Evolutionary conservation across 2,113 vertebrate genomes (phyloP).

Genomic region (Leucopsar rothschildi): DNA sequence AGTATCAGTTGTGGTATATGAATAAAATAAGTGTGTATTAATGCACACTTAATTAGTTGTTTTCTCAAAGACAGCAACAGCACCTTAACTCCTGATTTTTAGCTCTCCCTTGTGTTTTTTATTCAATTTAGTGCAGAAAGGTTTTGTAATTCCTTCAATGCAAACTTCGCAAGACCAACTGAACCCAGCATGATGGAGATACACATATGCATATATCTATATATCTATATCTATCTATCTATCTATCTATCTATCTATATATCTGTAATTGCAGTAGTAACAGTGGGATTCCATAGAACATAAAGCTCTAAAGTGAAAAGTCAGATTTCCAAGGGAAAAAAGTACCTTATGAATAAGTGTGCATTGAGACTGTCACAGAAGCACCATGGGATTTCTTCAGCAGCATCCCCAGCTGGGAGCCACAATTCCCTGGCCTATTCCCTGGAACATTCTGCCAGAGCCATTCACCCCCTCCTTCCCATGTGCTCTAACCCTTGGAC

Average conservation of each 20-base stretch:
- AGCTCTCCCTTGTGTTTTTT: neutral
- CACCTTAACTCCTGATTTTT: neutral
- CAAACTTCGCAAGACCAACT: neutral
- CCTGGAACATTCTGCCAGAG: neutral
- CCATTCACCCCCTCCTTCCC: neutral
- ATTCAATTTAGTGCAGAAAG: neutral
- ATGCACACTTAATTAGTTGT: neutral
- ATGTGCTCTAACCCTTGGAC: neutral
- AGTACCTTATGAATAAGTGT: neutral
- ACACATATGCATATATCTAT: rapidly evolving
- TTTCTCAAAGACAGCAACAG: neutral
- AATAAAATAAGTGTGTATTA: neutral
- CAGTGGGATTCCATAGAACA: neutral
- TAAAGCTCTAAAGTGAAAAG: neutral
- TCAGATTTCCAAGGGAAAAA: neutral
- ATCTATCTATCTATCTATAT: rapidly evolving
- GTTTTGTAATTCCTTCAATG: neutral
- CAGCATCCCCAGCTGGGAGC: neutral
- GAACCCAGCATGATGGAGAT: neutral
- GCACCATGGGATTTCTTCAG: neutral
- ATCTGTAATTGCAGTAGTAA: neutral
- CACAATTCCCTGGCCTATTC: rapidly evolving
- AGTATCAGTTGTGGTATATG: neutral
- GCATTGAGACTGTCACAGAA: neutral
- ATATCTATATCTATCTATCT: rapidly evolving